Evolutionary conservation across 2,888 invertebrate genomes (phyloP).

Genomic region (Cacoxenus indagator): DNA sequence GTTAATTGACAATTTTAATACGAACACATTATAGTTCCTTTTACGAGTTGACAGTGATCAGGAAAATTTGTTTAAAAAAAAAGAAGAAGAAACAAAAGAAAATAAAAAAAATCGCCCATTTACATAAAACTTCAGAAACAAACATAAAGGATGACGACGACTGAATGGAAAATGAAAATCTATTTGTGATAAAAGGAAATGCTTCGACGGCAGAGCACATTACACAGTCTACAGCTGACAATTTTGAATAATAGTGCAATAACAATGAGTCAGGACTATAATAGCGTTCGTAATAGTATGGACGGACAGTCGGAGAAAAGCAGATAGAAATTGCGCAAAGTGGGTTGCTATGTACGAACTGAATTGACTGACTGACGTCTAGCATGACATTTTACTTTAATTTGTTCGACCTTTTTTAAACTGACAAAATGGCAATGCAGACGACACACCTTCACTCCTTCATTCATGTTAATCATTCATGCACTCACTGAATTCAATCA

Average conservation of each 20-base stretch:
- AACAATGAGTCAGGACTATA: neutral
- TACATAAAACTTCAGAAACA: constrained; percentile 32
- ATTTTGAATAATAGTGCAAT: constrained; percentile 59
- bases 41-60: constrained; percentile 12
- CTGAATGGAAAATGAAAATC: neutral
- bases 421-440: constrained; percentile 28
- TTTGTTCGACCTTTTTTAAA: constrained; percentile 26
- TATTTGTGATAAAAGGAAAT: neutral
- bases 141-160: neutral
- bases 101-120: constrained; percentile 1
- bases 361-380: neutral
- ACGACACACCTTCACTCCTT: constrained; percentile 26
- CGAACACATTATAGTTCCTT: neutral
- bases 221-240: constrained; percentile 51
- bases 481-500: constrained; percentile 29
- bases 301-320: neutral
- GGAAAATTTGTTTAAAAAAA: neutral
- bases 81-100: neutral
- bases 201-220: no score
- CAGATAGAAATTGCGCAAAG: no score
- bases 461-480: constrained; percentile 36
- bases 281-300: neutral
- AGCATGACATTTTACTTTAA: constrained; percentile 19
- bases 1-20: constrained; percentile 55
- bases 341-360: no score